Evolutionary conservation across 2,113 vertebrate species (phyloP), one percentile per base, ranked within the genome.

Genomic region (Puntigrus tetrazona): DNA sequence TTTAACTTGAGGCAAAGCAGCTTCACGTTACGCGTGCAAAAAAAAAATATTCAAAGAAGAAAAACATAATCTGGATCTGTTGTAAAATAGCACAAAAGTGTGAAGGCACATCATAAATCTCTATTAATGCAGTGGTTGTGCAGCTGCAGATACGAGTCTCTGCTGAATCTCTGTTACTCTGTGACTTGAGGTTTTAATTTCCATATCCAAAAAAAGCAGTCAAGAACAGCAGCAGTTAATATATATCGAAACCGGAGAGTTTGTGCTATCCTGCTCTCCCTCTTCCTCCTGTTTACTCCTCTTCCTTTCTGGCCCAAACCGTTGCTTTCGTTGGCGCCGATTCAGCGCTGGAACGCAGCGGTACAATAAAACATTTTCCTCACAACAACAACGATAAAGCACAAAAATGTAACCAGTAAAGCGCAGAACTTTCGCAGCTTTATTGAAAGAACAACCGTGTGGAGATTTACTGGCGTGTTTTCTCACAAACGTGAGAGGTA

Each of bases 301-400:
- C 57, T 65, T 78, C 43, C 63, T 38, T 70, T 70, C 72, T 84
- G 55, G 43, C 78, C 84, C 31, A 38, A 86, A 85, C 86, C 81
- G 9, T 3, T 86, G 90, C 88, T 91, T 92, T 86, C 85, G 86
- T 90, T 92, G 90, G 89, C 87, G 3, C 36, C 61, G 74, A 81
- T 18, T 43, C 22, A 18, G 36, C 22, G 50, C 86, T 52, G 87
- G 84, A 89, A 74, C 85, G 43, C 70, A 43, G 82, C 79, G 82
- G 86, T 86, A 89, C 89, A 90, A 94, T 92, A 91, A 93, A 94
- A 92, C 89, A 91, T 90, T 86, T 86, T 85, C 87, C 65, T 65
- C 80, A 50, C 16, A 50, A 50, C 47, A 76, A 74, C 67, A 87
- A 84, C 78, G 74, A 92, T 90, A 91, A 65, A 88, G 73, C 72